Evolutionary conservation across 1,140 invertebrate genomes (phyloP), one percentile per base, ranked within the genome.

Genomic region (Drosophila biarmipes): DNA sequence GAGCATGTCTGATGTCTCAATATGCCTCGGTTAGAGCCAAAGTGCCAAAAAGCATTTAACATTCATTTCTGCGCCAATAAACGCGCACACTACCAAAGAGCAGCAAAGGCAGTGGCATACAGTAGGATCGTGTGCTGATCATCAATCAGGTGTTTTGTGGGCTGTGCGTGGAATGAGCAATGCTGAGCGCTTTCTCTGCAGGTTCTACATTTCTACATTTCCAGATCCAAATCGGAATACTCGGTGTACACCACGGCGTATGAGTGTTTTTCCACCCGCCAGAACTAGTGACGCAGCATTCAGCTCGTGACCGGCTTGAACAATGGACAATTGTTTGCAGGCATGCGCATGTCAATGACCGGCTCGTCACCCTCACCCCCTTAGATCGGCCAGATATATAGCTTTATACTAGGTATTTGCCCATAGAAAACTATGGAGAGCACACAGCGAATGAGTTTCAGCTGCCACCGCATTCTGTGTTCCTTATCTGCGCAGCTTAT

Each of bases 291-390:
- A 42, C 69, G 55, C 54, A 73, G 63, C 71, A 34, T 35, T 37
- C 21, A 80, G 66, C 79, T 80, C 80, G 80, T 82, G 80, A 82
- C 80, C 53, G 54, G 80, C 42, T 62, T 82, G 43, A 49, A 40
- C 37, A 64, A 81, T 73, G 31, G 49, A 48, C 66, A 55, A 54
- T 43, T 62, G 42, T 38, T 73, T 27, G 10, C 12, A n/a, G 49
- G 31, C 40, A 61, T 54, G 21, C 55, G 62, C 78, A 75, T 74
- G 82, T 87, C 81, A 86, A 87, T 72, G 81, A 86, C 79, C 79
- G 73, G 69, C 52, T 57, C 43, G 53, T 53, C 38, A 77, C 24
- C 12, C 8, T 17, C 21, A 21, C 19, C 31, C 45, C 54, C 19
- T 37, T 51, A 52, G 55, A 73, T 67, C 57, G 46, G 49, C 46